A percentile compares a stretch with the other conserved stretches of the same genome.
Conservation (phyloP, 2,888 invertebrate species). For the Adelphocoris suturalis region DNA sequence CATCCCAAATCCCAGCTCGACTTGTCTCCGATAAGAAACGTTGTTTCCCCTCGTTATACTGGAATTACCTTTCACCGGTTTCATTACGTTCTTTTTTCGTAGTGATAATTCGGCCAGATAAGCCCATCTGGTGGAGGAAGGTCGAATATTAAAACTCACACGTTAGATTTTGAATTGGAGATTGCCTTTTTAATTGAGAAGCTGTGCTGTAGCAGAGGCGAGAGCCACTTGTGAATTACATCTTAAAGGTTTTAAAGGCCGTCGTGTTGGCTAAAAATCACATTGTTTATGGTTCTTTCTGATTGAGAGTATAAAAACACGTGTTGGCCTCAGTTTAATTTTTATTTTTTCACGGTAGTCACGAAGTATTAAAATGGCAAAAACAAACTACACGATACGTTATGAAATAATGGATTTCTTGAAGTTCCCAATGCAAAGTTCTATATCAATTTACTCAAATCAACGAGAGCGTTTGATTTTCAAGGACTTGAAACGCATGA, state of each 20-base stretch:
- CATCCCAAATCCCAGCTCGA: slow-evolving; percentile 6
- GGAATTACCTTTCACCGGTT: slow-evolving; percentile 12
- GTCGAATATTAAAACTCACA: slow-evolving; percentile 11
- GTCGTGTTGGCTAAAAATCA: not conserved
- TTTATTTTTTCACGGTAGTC: not conserved
- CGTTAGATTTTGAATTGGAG: not conserved
- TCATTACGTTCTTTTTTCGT: slow-evolving; percentile 9
- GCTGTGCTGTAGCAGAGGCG: not conserved
- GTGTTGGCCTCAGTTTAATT: too few species aligned
- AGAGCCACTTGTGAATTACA: not conserved
- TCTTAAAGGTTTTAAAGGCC: not conserved
- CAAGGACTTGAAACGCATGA: slow-evolving; percentile 26
- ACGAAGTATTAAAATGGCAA: not conserved
- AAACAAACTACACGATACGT: not conserved
- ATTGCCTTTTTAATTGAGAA: not conserved
- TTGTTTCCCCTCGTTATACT: slow-evolving; percentile 16
- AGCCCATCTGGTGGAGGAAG: not conserved
- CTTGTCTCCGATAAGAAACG: not conserved
- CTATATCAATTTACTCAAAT: not conserved
- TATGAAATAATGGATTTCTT: not conserved
- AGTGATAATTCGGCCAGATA: not conserved
- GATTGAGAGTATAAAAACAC: not conserved
- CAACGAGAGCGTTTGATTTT: not conserved
- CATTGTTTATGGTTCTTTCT: not conserved
- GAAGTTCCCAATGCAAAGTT: not conserved